Evolutionary conservation across 1,140 invertebrate species (phyloP).

Genomic region (Ericerus pela): DNA sequence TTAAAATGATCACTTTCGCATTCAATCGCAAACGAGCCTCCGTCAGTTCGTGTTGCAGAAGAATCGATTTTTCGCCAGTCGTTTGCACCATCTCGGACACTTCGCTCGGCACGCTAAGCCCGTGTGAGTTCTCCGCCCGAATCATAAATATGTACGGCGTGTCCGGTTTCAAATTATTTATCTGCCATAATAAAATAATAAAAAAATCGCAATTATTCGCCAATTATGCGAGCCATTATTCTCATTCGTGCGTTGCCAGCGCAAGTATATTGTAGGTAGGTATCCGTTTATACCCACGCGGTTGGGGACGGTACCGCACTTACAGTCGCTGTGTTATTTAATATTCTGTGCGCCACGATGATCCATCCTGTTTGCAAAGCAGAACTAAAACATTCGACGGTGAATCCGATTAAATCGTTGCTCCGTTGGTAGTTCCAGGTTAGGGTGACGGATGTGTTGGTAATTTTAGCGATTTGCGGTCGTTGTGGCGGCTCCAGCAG

Average conservation of each 20-base stretch:
- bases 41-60: conserved; percentile 62
- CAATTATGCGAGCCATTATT: too few species aligned
- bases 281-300: too few species aligned
- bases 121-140: conserved; percentile 73
- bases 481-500: conserved; percentile 61
- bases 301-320: too few species aligned
- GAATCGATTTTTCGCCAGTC: conserved; percentile 46
- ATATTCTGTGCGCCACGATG: conserved; percentile 49
- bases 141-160: conserved; percentile 80
- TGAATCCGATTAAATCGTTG: conserved; percentile 49
- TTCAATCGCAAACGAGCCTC: conserved; percentile 60
- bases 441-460: conserved; percentile 58
- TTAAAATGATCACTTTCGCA: conserved; percentile 64
- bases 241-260: too few species aligned
- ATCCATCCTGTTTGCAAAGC: conserved; percentile 65
- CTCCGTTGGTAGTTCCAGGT: conserved; percentile 51
- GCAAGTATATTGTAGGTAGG: too few species aligned
- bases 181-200: conserved; percentile 30
- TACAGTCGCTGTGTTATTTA: conserved; percentile 47
- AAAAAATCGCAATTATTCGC: too few species aligned
- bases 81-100: conserved; percentile 50
- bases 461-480: conserved; percentile 55
- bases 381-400: conserved; percentile 73
- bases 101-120: conserved; percentile 51
- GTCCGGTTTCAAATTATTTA: conserved; percentile 55